Evolutionary conservation across 1,140 invertebrate genomes (phyloP).

Genomic region (Apis dorsata): DNA sequence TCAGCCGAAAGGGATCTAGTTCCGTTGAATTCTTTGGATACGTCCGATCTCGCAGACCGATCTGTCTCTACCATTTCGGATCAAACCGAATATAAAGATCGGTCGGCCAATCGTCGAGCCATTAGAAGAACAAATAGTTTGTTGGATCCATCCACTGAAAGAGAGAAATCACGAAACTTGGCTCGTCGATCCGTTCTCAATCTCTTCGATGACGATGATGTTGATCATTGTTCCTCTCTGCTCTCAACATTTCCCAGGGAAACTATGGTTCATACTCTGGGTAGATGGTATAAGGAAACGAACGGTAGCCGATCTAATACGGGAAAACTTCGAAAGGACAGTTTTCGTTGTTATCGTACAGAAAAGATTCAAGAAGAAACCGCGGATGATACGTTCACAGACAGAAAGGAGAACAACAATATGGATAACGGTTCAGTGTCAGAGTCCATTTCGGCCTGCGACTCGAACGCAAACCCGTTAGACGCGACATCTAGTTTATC

Average conservation of each 20-base stretch:
- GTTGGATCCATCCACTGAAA: constrained; percentile 59
- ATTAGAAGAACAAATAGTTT: constrained; percentile 69
- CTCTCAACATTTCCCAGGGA: constrained; percentile 57
- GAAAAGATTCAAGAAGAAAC: constrained; percentile 77
- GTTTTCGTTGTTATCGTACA: constrained; percentile 58
- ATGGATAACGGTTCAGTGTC: constrained; percentile 50
- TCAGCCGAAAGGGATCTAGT: constrained; percentile 53
- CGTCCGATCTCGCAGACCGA: constrained; percentile 23
- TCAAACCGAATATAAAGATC: constrained; percentile 62
- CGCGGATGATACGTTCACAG: neutral
- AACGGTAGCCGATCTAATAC: constrained; percentile 17
- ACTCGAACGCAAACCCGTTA: constrained; percentile 59
- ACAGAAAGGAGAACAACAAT: constrained; percentile 23
- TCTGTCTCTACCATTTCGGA: constrained; percentile 55
- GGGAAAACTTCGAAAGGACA: constrained; percentile 59
- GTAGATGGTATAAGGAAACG: constrained; percentile 64
- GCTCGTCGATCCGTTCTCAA: constrained; percentile 73
- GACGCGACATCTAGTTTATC: constrained; percentile 64
- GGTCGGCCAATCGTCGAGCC: constrained; percentile 55
- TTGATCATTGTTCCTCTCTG: neutral
- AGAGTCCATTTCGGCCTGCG: constrained; percentile 59
- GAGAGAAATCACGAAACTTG: constrained; percentile 51
- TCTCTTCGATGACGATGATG: constrained; percentile 65
- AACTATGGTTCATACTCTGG: constrained; percentile 60
- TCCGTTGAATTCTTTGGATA: constrained; percentile 2